These are phyloP conservation scores for Leptopilina syphax DNA, from an alignment of 2,888 invertebrate species.

Conservation along the genomic window DNA sequence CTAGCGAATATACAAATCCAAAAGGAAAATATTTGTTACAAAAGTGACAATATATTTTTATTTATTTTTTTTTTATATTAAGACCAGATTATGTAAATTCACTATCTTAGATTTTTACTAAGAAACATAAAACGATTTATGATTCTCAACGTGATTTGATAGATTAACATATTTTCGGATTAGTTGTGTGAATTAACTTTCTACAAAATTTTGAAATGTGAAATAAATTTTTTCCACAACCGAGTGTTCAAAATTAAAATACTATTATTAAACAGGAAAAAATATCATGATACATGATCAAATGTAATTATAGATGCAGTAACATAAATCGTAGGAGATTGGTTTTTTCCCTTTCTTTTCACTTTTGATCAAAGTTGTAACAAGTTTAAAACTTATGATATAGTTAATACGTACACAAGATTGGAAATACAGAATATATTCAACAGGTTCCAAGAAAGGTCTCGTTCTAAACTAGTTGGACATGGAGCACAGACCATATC, in stretches of 20 bases:
- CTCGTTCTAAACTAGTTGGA: constrained; percentile 51
- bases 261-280: constrained; percentile 4
- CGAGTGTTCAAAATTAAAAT: background rate
- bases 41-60: too few relatives aligned
- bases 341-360: background rate
- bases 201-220: too few relatives aligned
- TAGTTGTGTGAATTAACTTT: too few relatives aligned
- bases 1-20: too few relatives aligned
- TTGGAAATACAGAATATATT: constrained; percentile 61
- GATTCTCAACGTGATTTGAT: too few relatives aligned
- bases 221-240: too few relatives aligned
- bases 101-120: too few relatives aligned
- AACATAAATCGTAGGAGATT: constrained; percentile 38
- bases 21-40: too few relatives aligned
- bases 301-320: constrained; percentile 5
- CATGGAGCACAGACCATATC: constrained; percentile 60
- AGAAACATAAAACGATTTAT: too few relatives aligned
- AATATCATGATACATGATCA: constrained; percentile 20
- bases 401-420: constrained; percentile 55
- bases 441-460: constrained; percentile 65
- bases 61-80: too few relatives aligned
- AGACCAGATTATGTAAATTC: too few relatives aligned
- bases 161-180: too few relatives aligned
- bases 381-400: constrained; percentile 23
- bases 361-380: background rate